Evolutionary conservation across 2,888 invertebrate species (phyloP), one percentile per base, ranked within the genome.

Genomic region (Troides helena): DNA sequence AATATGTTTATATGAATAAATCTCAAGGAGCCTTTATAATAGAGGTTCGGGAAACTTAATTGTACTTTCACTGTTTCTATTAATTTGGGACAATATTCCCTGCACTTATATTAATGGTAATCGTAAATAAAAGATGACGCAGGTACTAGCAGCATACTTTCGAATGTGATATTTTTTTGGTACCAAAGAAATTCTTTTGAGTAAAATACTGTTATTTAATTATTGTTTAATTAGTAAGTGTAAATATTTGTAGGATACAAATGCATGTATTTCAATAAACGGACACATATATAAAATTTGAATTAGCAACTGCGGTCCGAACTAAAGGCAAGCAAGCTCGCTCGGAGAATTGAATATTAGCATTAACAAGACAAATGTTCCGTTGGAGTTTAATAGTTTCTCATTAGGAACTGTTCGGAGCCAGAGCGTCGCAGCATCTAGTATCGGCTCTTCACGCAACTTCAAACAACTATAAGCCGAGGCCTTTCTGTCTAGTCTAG

Each of bases 321-420:
- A 69, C 68, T 69, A 61, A 46, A 56, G 46, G 71, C 73, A 76
- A 78, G 76, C 75, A 56, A 43, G 71, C 73, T 76, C 78, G 76
- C 75, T 79, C 72, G 72, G 83, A 80, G 84, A 86, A 87, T 88
- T 85, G 87, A 88, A 88, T 88, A 88, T 88, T 86, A 85, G 81
- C 81, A 86, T 87, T 85, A 86, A 85, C 83, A 84, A 88, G 87
- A 87, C 87, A 86, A 88, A 90, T 88, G 85, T 83, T 82, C 81
- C 81, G 84, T 82, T 80, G 75, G 79, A 89, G 86, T 89, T 89
- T 86, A 85, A 88, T 88, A 89, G 89, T 88, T 88, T 85, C 88
- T 86, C 86, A 86, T 88, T 88, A 88, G 81, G 75, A 80, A 80
- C 75, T 76, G 76, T 74, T 75, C 78, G 74, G 76, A 72, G 76